Percentiles rank a stretch among this genome's conserved stretches.
Conservation (phyloP, 2,113 vertebrate species). For the Ophiodon elongatus region DNA sequence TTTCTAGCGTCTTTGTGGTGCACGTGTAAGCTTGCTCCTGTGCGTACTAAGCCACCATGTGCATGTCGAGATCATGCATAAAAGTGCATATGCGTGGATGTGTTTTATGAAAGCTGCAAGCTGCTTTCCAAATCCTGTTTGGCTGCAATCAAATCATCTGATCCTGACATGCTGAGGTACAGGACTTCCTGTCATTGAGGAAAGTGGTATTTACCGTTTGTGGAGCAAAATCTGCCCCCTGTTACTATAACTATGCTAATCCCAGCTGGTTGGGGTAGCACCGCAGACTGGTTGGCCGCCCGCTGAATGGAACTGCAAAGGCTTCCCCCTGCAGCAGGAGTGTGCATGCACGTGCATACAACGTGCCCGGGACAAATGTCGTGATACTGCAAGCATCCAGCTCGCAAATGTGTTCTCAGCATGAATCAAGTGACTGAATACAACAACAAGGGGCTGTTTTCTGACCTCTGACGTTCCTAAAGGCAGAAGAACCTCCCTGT, state of each 20-base stretch:
- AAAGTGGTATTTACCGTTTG: conserved; percentile 56
- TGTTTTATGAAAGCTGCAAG: conserved; percentile 39
- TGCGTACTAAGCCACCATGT: neutral
- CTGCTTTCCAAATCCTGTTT: conserved; percentile 59
- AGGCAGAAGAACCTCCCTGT: neutral
- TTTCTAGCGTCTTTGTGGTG: neutral
- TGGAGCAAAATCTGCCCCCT: conserved; percentile 29
- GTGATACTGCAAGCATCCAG: neutral
- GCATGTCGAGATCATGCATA: conserved; percentile 1
- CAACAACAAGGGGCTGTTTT: neutral
- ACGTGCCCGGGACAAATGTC: neutral
- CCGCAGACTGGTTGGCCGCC: neutral
- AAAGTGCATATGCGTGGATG: conserved; percentile 3
- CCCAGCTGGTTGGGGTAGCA: conserved; percentile 25
- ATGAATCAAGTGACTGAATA: neutral
- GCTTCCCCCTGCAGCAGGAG: neutral
- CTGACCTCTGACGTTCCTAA: neutral
- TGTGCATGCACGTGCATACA: neutral
- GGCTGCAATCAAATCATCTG: conserved; percentile 60
- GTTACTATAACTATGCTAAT: conserved; percentile 52
- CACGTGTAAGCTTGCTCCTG: neutral
- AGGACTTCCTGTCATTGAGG: conserved; percentile 53
- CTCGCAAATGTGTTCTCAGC: neutral
- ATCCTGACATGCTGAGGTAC: conserved; percentile 42
- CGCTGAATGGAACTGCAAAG: neutral